These are phyloP conservation scores for Cheilosia pagana DNA, from an alignment of 2,888 invertebrate genomes.

Conservation along the genomic window DNA sequence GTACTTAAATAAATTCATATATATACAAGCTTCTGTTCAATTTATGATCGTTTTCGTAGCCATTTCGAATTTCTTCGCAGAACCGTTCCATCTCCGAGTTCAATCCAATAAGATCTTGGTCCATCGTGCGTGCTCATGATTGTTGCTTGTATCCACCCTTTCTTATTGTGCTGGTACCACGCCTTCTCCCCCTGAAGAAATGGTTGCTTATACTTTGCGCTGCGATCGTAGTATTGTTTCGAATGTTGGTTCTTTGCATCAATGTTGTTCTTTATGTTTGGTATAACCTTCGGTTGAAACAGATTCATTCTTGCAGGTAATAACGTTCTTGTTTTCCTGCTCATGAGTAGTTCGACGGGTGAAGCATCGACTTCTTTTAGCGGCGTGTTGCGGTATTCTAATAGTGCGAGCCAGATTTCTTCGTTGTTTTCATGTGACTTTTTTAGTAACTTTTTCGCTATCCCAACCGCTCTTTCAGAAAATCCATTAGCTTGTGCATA, in stretches of 20 bases:
- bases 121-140: neutral
- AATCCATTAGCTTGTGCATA: conserved; percentile 69
- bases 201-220: too few relatives aligned
- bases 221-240: conserved; percentile 8
- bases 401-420: too few relatives aligned
- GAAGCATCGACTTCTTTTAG: too few relatives aligned
- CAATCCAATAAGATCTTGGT: conserved; percentile 14
- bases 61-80: conserved; percentile 17
- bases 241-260: neutral
- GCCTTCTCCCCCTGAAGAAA: conserved; percentile 1
- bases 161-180: conserved; percentile 15
- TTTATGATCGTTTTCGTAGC: neutral
- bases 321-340: too few relatives aligned
- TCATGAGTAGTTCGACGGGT: too few relatives aligned
- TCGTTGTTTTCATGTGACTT: conserved; percentile 45
- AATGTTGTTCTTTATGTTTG: neutral
- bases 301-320: conserved; percentile 26
- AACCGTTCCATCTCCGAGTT: conserved; percentile 2
- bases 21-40: too few relatives aligned
- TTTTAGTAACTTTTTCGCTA: conserved; percentile 56
- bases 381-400: too few relatives aligned
- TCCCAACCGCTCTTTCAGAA: conserved; percentile 58
- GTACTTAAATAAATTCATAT: too few relatives aligned
- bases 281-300: conserved; percentile 10
- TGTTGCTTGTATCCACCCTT: conserved; percentile 13